Evolutionary conservation across 1,140 invertebrate species (phyloP), one percentile per base, ranked within the genome.

Genomic region (Aphis gossypii): DNA sequence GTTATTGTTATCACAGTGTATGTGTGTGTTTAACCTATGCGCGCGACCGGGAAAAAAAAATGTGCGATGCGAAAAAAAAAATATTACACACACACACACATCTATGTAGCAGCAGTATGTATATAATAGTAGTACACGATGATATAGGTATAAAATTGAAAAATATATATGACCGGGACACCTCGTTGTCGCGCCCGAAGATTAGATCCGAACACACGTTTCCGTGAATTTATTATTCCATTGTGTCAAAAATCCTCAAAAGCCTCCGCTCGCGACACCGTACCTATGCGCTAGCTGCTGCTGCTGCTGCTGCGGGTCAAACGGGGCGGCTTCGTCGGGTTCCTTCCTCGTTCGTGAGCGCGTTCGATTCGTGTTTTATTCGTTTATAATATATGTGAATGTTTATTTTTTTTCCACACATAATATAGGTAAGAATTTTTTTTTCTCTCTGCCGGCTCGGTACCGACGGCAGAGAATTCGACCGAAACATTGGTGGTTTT

Each of bases 141-240:
- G 11, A 30, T 30, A 68, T 68, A n/a, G 30, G 30, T 68, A 76
- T 76, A 20, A 76, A 76, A 51, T 25, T 51, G 68, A 35, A 30
- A 51, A 84, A 83, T 48, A 51, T 83, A 51, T 83, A 92, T 51
- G 35, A 83, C 68, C 90, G 68, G 90, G 90, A 93, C 92, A 93
- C 92, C 48, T 93, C 92, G 68, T 84, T 93, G 89, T 90, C 38
- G 54, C 56, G 48, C 35, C 20, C 89, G 56, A 35, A 93, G 92
- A 93, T 93, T 93, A 93, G 68, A 93, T 93, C 92, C 92, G 82
- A 93, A 93, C 92, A 93, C 92, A 93, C 92, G 92, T 93, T 93
- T 93, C 92, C 92, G 92, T 93, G 92, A 93, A 93, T 93, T 93
- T 93, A 93, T 93, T 93, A 93, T 93, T 93, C 92, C 92, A 93